Evolutionary conservation across 2,888 invertebrate genomes (phyloP), one percentile per base, ranked within the genome.

Genomic region (Protodeltote pygarga): DNA sequence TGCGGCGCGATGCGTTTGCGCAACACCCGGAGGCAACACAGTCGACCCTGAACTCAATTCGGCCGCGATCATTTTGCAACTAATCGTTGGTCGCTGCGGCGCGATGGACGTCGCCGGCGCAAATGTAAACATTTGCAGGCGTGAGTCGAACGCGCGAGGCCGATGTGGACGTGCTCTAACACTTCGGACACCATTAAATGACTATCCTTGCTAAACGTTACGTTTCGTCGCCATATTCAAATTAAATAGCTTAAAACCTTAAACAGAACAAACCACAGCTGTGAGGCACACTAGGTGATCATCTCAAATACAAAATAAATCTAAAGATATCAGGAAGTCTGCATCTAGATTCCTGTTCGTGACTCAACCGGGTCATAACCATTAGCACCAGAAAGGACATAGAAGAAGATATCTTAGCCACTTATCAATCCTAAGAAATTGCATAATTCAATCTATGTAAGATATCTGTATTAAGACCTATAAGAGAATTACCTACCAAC

Each of bases 91-190:
- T 79, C 75, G 77, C 74, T 75, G 77, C 75, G 78, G 73, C 75
- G 71, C 75, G 77, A 76, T 77, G 75, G 77, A 73, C 78, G 79
- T 77, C 79, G 78, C 79, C 84, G 85, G 85, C 77, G 81, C 83
- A 91, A 91, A 92, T 92, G 89, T 92, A 91, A 92, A 91, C 92
- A 92, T 92, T 92, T 85, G 86, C 91, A 91, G 86, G 88, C 89
- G 84, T 73, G 71, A 73, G 80, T 75, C 86, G 83, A 79, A 69
- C 80, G 68, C 75, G 59, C 91, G 89, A 91, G 91, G 91, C 79
- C 89, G 83, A 50, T 34, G 70, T 69, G 85, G 77, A 89, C 91
- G 90, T 89, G 89, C 76, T 72, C 73, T 77, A 75, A 75, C 77
- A 77, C 75, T 80, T 71, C 73, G 72, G 74, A 77, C 76, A 64